These are phyloP conservation scores for Rhinatrema bivittatum DNA, from an alignment of 2,797 vertebrate genomes.

Conservation along the genomic window DNA sequence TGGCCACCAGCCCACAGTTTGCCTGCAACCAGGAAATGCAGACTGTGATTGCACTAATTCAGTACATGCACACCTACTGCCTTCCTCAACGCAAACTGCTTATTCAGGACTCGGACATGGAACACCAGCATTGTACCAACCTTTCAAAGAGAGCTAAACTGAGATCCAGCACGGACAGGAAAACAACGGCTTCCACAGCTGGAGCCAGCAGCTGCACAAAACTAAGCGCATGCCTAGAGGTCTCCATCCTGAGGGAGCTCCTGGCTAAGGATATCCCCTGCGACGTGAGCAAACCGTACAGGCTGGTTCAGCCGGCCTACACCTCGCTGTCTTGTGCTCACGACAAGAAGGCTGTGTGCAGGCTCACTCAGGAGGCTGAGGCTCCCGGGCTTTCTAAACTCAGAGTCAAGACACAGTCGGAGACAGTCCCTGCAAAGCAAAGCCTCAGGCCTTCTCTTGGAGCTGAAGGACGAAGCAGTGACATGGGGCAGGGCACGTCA, in stretches of 20 bases:
- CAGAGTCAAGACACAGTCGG: not conserved
- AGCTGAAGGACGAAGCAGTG: slow-evolving; percentile 13
- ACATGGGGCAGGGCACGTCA: slow-evolving; percentile 8
- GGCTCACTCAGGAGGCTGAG: not conserved
- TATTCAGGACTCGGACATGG: slow-evolving; percentile 41
- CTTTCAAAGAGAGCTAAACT: slow-evolving; percentile 42
- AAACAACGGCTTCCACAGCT: not conserved
- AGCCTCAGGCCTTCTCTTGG: slow-evolving; percentile 40
- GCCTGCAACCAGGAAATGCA: slow-evolving; percentile 71
- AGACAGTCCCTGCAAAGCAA: slow-evolving; percentile 25
- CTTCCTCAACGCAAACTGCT: slow-evolving; percentile 82
- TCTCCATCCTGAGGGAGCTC: slow-evolving; percentile 86
- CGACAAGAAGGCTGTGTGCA: slow-evolving; percentile 10
- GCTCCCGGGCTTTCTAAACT: slow-evolving; percentile 14
- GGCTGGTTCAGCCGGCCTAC: slow-evolving; percentile 83
- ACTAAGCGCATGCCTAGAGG: slow-evolving; percentile 36
- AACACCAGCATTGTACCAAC: slow-evolving; percentile 51
- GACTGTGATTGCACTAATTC: slow-evolving; percentile 86
- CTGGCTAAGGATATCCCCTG: slow-evolving; percentile 77
- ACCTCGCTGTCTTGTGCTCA: slow-evolving; percentile 36
- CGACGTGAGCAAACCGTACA: slow-evolving; percentile 93
- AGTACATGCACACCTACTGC: slow-evolving; percentile 98
- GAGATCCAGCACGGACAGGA: slow-evolving; percentile 7
- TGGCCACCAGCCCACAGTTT: slow-evolving; percentile 39
- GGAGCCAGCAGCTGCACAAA: slow-evolving; percentile 29